A percentile compares a stretch with the other conserved stretches of the same genome.
phyloP scores from a whole-genome alignment of 2,797 vertebrate species.

The Micrastur ruficollis region DNA sequence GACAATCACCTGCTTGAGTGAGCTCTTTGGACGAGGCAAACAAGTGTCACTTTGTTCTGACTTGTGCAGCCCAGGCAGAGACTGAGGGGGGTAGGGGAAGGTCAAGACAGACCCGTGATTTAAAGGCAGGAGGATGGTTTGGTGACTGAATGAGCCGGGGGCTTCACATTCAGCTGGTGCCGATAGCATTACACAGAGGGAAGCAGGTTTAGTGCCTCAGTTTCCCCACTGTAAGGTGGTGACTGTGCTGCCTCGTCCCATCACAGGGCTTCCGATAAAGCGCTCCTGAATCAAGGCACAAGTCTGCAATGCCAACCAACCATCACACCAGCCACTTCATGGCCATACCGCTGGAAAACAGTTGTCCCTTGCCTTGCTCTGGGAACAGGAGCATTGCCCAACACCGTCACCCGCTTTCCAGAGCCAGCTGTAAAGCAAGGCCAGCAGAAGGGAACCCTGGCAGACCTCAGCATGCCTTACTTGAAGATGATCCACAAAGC shows the following conservation, averaged over 20 bases:
- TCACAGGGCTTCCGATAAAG: not conserved
- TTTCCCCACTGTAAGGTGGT: not conserved
- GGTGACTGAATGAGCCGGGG: not conserved
- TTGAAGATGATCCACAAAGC: not conserved
- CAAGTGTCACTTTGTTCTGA: slow-evolving; percentile 61
- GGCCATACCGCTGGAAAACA: not conserved
- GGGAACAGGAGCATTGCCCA: not conserved
- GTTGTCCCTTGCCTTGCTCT: not conserved
- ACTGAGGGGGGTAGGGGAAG: not conserved
- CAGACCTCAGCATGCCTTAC: not conserved
- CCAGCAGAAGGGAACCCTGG: not conserved
- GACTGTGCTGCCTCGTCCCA: not conserved
- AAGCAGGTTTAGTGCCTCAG: not conserved
- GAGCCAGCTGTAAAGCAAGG: not conserved
- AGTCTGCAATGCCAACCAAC: not conserved
- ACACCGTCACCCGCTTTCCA: fast-evolving
- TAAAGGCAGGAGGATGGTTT: not conserved
- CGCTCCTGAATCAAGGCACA: not conserved
- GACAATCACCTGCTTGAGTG: slow-evolving; percentile 60
- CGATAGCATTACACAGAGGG: not conserved
- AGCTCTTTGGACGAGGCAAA: slow-evolving; percentile 31
- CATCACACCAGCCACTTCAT: fast-evolving
- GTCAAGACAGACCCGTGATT: slow-evolving; percentile 28
- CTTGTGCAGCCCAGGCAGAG: not conserved
- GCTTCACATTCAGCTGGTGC: not conserved